Base-by-base conservation (phyloP, 2,113 vertebrate genomes). In the Microcebus jonahi region DNA sequence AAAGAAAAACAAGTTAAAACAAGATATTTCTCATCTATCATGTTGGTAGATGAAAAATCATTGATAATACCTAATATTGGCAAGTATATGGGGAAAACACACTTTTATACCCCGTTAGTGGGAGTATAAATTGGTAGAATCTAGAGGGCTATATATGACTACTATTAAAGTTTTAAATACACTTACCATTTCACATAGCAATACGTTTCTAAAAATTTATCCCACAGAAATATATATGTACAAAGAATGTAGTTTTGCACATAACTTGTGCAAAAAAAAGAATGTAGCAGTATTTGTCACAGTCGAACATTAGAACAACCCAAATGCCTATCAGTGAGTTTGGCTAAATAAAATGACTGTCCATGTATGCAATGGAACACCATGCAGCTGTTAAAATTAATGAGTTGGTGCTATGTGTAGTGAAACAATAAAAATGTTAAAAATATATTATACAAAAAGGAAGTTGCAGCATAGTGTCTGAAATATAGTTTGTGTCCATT, bases 121-220 rank as follows among this genome's bases (percentile, higher is more conserved):
- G 31, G 12, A 65, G 21, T 75, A 2, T 75, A 83, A 81, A 89
- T 36, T 89, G 31, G 45, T 75, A n/a, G 27, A 73, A 9, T 50
- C 53, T 81, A 59, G 68, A 57, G 42, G 85, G 68, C 18, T 88
- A 88, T 73, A 73, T 50, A 13, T 77, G 45, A 75, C 70, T 77
- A 86, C 36, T 42, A 77, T 77, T 93, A 67, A 88, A 79, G 80
- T 87, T 79, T 53, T 87, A 93, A 81, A 79, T 68, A n/a, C 31
- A 25, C 48, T 70, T 59, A 79, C 50, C 53, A 70, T 88, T 61
- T 93, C 25, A 61, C 63, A 48, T 31, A 61, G 80, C 14, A 61
- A 80, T 50, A 84, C 23, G 59, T 61, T 90, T 84, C 48, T 95
- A 79, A 95, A 95, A 79, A 75, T 85, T 85, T 59, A 70, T 70